Evolutionary conservation across 2,797 vertebrate genomes (phyloP).

Genomic region (Clarias fuscus): DNA sequence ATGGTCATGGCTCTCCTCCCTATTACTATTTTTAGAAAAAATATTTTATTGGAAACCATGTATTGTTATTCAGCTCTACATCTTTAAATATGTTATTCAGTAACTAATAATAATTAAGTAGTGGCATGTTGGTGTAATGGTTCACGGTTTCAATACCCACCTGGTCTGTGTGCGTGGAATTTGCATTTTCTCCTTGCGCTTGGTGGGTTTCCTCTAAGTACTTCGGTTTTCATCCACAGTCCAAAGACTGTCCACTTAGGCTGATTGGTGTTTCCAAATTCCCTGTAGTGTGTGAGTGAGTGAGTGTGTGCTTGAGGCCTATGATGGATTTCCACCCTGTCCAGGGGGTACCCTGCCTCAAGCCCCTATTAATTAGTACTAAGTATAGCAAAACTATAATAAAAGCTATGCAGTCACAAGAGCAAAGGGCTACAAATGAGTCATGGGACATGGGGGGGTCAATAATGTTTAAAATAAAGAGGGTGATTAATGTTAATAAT

Average conservation of each 20-base stretch:
- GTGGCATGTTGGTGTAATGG: no score
- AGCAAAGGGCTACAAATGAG: neutral
- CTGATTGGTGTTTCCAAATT: no score
- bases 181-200: no score
- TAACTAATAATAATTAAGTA: neutral
- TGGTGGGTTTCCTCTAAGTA: no score
- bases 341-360: no score
- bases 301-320: no score
- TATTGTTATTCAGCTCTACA: neutral
- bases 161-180: no score
- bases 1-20: neutral
- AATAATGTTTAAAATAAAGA: neutral
- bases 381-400: neutral
- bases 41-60: neutral
- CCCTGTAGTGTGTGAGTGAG: no score
- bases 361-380: neutral
- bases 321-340: no score
- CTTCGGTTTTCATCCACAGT: no score
- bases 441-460: neutral
- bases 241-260: no score
- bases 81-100: neutral
- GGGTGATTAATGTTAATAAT: neutral
- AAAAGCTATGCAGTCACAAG: neutral
- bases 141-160: no score
- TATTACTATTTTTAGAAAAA: neutral